Percentiles rank a stretch among this genome's conserved stretches.
Conservation (phyloP, 2,888 invertebrate genomes). For the Erebia aethiops region DNA sequence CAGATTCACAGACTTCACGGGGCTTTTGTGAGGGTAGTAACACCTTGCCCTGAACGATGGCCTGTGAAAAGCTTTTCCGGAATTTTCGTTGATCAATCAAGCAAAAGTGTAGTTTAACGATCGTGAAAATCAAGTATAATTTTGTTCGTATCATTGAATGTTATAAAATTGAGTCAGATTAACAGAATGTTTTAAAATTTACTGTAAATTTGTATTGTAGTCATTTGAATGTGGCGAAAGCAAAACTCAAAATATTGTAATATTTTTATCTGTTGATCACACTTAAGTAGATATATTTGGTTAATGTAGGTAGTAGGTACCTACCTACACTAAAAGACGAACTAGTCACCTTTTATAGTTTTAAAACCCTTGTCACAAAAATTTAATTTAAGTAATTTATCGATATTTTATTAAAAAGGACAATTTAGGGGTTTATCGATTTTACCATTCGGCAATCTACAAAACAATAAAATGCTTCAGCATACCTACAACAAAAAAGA, state of each 20-base stretch:
- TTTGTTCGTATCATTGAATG: no score
- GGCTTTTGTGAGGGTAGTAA: slow-evolving; percentile 58
- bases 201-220: no score
- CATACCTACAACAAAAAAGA: slow-evolving; percentile 49
- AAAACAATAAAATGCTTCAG: slow-evolving; percentile 42
- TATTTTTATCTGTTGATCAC: neutral
- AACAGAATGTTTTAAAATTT: no score
- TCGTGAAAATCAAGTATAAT: no score
- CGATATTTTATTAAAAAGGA: neutral
- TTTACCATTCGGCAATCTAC: slow-evolving; percentile 8
- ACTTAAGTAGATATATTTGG: neutral
- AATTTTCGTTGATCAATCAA: neutral
- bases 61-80: slow-evolving; percentile 21
- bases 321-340: no score
- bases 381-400: neutral
- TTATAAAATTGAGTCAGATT: no score
- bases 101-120: neutral
- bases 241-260: no score
- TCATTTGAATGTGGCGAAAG: no score
- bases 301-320: neutral
- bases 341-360: no score
- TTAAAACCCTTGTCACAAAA: neutral
- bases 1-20: slow-evolving; percentile 71
- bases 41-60: slow-evolving; percentile 58
- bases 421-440: neutral